phyloP scores from a whole-genome alignment of 2,113 vertebrate genomes.

The Gambusia holbrooki region DNA sequence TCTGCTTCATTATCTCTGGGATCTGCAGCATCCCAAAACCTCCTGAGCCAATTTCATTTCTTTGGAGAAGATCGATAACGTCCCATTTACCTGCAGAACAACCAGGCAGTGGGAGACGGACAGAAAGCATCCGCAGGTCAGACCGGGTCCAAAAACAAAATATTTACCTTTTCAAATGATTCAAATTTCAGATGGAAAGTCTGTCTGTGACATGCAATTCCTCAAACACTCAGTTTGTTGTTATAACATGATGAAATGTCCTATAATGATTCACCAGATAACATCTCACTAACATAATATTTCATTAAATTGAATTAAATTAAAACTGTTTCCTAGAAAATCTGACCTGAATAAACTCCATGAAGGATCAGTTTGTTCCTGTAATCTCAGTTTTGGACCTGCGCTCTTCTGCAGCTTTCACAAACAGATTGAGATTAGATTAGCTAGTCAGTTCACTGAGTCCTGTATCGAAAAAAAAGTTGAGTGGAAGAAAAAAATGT shows the following conservation, averaged over 20 bases:
- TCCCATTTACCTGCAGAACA: conserved; percentile 52
- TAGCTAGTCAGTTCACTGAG: too few relatives aligned
- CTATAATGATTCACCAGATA: not conserved
- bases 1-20: not conserved
- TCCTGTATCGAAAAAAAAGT: too few relatives aligned
- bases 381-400: too few relatives aligned
- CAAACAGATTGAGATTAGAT: too few relatives aligned
- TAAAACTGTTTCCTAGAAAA: too few relatives aligned
- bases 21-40: conserved; percentile 36
- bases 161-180: not conserved
- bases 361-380: too few relatives aligned
- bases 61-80: conserved; percentile 55
- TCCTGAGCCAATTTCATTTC: conserved; percentile 55
- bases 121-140: not conserved
- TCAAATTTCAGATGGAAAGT: not conserved
- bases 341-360: too few relatives aligned
- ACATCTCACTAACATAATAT: not conserved
- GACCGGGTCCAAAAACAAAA: not conserved
- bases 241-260: not conserved
- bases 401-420: too few relatives aligned
- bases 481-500: too few relatives aligned
- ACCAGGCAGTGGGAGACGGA: conserved; percentile 11
- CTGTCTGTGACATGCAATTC: too few relatives aligned
- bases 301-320: not conserved
- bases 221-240: too few relatives aligned